Conservation (phyloP, 2,797 vertebrate genomes). For the Sardinella longiceps region DNA sequence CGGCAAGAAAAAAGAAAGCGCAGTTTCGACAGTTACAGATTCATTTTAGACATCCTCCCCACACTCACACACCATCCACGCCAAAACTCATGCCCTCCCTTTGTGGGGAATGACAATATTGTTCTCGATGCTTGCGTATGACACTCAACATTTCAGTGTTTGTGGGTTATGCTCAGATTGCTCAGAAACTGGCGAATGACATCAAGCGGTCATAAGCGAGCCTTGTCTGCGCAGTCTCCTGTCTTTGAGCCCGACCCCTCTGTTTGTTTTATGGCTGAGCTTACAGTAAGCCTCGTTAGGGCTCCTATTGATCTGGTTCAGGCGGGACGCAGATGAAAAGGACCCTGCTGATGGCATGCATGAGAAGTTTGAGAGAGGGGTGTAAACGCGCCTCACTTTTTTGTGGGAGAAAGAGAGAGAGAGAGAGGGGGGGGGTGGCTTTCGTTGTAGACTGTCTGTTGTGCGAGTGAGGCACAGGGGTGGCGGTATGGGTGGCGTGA, state of each 20-base stretch:
- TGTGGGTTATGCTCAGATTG: slow-evolving; percentile 36
- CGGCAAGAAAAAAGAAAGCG: slow-evolving; percentile 43
- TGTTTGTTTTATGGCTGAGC: slow-evolving; percentile 7
- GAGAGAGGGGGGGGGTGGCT: slow-evolving; percentile 34
- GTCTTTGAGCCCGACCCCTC: neutral
- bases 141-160: slow-evolving; percentile 38
- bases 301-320: neutral
- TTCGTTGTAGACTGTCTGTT: neutral
- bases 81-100: slow-evolving; percentile 32
- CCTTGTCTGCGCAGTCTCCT: neutral
- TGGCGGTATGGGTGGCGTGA: neutral
- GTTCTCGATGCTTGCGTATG: slow-evolving; percentile 46
- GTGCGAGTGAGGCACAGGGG: slow-evolving; percentile 57
- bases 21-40: slow-evolving; percentile 48
- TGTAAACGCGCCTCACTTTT: slow-evolving; percentile 45
- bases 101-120: slow-evolving; percentile 46
- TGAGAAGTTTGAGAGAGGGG: slow-evolving; percentile 8
- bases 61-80: neutral
- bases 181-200: slow-evolving; percentile 23
- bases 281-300: neutral
- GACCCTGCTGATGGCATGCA: slow-evolving; percentile 2
- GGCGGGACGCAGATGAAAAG: neutral
- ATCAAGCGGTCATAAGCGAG: neutral
- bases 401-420: neutral
- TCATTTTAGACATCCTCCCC: slow-evolving; percentile 33